phyloP scores from a whole-genome alignment of 2,113 vertebrate species.

The Pedionomus torquatus region DNA sequence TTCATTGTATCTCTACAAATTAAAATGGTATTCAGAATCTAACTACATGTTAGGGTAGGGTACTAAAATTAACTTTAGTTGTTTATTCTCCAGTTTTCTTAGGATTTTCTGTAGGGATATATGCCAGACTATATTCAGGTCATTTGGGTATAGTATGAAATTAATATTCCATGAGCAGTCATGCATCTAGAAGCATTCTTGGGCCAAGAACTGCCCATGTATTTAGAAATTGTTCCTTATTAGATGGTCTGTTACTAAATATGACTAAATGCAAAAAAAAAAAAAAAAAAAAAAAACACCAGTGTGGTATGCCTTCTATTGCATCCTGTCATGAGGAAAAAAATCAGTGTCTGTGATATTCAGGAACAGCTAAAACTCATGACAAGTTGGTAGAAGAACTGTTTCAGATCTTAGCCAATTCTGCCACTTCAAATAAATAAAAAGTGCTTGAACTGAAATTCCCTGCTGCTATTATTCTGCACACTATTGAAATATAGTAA shows the following conservation, averaged over 20 bases:
- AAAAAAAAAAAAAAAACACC: background rate
- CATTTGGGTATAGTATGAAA: background rate
- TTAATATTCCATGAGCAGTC: background rate
- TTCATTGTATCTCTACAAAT: background rate
- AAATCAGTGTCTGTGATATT: background rate
- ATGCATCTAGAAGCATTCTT: background rate
- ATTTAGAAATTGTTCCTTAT: background rate
- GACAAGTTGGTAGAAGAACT: background rate
- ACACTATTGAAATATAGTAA: background rate
- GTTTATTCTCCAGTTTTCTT: background rate
- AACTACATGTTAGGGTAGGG: background rate
- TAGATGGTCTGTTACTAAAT: background rate
- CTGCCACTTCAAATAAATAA: constrained; percentile 11
- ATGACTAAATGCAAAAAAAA: background rate
- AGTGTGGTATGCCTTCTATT: background rate
- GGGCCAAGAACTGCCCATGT: background rate
- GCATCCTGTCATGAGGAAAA: background rate
- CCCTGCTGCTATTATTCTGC: background rate
- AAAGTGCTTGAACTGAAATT: background rate
- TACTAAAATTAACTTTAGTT: background rate
- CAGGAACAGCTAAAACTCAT: background rate
- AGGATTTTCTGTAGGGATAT: background rate
- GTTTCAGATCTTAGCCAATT: background rate
- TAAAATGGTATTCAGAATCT: background rate
- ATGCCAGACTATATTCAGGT: background rate